phyloP scores from a whole-genome alignment of 2,888 invertebrate genomes.

The Drosophila austrosaltans region DNA sequence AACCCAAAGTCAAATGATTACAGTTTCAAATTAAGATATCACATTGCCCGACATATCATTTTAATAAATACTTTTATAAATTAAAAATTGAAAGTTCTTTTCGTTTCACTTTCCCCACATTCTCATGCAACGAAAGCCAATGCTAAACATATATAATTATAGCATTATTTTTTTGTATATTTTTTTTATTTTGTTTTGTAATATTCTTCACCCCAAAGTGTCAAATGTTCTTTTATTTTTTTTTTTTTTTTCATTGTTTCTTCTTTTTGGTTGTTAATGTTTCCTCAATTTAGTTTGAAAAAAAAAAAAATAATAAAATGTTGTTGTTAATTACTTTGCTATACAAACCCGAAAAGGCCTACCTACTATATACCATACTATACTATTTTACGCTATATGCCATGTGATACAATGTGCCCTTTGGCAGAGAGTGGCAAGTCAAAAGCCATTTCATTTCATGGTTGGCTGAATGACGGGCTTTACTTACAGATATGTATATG shows the following conservation, averaged over 20 bases:
- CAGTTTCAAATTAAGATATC: too few species aligned
- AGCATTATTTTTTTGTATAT: background rate
- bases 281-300: constrained; percentile 41
- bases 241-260: constrained; percentile 3
- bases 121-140: background rate
- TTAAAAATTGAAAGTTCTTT: background rate
- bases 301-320: constrained; percentile 1
- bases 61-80: too few species aligned
- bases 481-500: background rate
- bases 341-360: constrained; percentile 1
- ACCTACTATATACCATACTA: background rate
- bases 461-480: constrained; percentile 42
- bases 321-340: constrained; percentile 19
- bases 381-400: background rate
- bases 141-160: constrained; percentile 24
- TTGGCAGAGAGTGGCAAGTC: constrained; percentile 27
- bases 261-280: constrained; percentile 28
- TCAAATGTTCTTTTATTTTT: constrained; percentile 25
- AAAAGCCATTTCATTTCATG: constrained; percentile 50
- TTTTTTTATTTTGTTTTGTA: constrained; percentile 9
- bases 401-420: constrained; percentile 20
- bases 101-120: background rate
- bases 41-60: too few species aligned
- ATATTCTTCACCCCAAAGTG: constrained; percentile 27
- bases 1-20: too few species aligned